Conservation (phyloP, 2,113 vertebrate species). For the Dascyllus trimaculatus region DNA sequence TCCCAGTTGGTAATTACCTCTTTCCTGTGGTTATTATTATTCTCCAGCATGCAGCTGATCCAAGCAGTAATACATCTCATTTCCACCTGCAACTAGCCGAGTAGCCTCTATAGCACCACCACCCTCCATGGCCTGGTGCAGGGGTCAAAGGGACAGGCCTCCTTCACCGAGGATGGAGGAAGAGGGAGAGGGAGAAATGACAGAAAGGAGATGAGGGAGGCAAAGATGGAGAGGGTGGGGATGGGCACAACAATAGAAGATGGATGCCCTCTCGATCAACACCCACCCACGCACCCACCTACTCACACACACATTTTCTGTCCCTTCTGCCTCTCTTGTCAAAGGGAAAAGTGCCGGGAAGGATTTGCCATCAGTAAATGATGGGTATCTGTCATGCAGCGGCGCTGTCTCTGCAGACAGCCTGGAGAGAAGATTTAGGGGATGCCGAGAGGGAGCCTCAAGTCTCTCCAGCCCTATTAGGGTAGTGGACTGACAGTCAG, state of each 20-base stretch:
- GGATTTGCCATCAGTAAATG: conserved; percentile 65
- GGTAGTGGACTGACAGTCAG: conserved; percentile 55
- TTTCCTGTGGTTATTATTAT: conserved; percentile 71
- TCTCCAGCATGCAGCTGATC: conserved; percentile 63
- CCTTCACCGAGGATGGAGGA: conserved; percentile 16
- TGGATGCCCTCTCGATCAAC: conserved; percentile 35
- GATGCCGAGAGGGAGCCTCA: conserved; percentile 60
- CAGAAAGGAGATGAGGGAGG: conserved; percentile 36
- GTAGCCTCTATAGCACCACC: conserved; percentile 9
- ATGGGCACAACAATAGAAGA: conserved; percentile 53
- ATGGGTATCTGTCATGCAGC: conserved; percentile 67
- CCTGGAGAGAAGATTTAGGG: conserved; percentile 59
- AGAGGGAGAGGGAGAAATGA: conserved; percentile 10
- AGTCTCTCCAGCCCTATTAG: conserved; percentile 64
- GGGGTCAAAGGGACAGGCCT: conserved; percentile 68
- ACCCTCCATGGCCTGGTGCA: conserved; percentile 13
- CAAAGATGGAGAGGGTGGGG: conserved; percentile 20
- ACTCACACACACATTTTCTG: conserved; percentile 1
- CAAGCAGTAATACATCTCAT: conserved; percentile 73
- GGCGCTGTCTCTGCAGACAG: conserved; percentile 52
- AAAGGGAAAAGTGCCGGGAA: conserved; percentile 44
- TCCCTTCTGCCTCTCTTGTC: conserved; percentile 41
- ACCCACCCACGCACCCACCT: conserved; percentile 27
- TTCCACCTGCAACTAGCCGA: conserved; percentile 74
- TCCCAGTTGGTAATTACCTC: conserved; percentile 67